Evolutionary conservation across 2,113 vertebrate genomes (phyloP).

Genomic region (Phrynosoma platyrhinos): DNA sequence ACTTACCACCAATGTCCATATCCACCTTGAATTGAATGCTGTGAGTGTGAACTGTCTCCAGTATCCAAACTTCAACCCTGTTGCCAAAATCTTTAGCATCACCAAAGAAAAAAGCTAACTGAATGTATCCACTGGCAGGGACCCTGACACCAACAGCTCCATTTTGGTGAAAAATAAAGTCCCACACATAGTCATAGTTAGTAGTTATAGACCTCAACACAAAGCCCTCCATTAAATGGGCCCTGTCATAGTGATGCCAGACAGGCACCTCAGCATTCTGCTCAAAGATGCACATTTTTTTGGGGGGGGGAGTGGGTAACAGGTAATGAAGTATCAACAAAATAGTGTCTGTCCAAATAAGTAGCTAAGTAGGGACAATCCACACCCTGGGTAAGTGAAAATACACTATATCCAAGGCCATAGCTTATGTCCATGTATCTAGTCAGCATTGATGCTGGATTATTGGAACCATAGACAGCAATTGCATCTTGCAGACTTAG

Average conservation of each 20-base stretch:
- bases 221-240: not conserved
- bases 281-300: constrained; percentile 29
- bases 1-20: constrained; percentile 83
- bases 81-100: constrained; percentile 72
- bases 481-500: constrained; percentile 17
- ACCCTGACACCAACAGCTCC: constrained; percentile 2
- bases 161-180: constrained; percentile 30
- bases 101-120: constrained; percentile 72
- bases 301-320: constrained; percentile 37
- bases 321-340: constrained; percentile 80
- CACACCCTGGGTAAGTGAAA: constrained; percentile 80
- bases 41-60: constrained; percentile 86
- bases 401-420: constrained; percentile 71
- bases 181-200: constrained; percentile 14
- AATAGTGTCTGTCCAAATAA: constrained; percentile 80
- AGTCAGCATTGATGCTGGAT: not conserved
- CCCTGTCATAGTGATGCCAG: not conserved
- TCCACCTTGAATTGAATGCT: constrained; percentile 86
- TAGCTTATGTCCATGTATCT: constrained; percentile 11
- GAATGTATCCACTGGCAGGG: constrained; percentile 75
- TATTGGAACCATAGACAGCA: constrained; percentile 21
- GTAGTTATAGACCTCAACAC: not conserved
- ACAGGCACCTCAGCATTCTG: constrained; percentile 3
- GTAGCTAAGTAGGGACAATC: constrained; percentile 83
- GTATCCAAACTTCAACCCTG: constrained; percentile 78